A percentile compares a stretch with the other conserved stretches of the same genome.
Evolutionary conservation across 2,797 vertebrate species (phyloP).

Genomic region (Toxotes lorentzi): DNA sequence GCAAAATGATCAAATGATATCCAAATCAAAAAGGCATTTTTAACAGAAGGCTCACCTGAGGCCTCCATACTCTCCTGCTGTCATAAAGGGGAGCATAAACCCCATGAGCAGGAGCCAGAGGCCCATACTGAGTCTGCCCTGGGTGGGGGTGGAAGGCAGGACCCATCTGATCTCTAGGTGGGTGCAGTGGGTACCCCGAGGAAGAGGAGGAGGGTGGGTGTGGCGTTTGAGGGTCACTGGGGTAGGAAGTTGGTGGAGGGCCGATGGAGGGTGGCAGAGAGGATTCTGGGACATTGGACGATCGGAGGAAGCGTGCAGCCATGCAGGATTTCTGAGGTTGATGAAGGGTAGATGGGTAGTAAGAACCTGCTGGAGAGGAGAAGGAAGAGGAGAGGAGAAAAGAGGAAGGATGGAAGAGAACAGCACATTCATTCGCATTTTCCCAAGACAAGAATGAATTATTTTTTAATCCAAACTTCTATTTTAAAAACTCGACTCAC

Average conservation of each 20-base stretch:
- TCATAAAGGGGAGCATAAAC: slow-evolving; percentile 96
- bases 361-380: slow-evolving; percentile 84
- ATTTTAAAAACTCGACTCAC: slow-evolving; percentile 79
- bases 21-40: neutral
- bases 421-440: neutral
- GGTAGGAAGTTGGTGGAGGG: slow-evolving; percentile 83
- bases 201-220: slow-evolving; percentile 90
- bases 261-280: slow-evolving; percentile 90
- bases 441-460: neutral
- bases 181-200: slow-evolving; percentile 82
- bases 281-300: slow-evolving; percentile 91
- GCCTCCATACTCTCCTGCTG: slow-evolving; percentile 96
- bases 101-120: slow-evolving; percentile 89
- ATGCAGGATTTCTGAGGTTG: slow-evolving; percentile 88
- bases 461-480: neutral
- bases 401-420: neutral
- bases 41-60: slow-evolving; percentile 76
- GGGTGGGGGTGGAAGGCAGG: slow-evolving; percentile 86
- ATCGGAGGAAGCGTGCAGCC: slow-evolving; percentile 91
- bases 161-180: slow-evolving; percentile 80
- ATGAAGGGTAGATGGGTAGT: slow-evolving; percentile 88
- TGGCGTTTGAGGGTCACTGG: slow-evolving; percentile 76
- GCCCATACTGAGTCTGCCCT: slow-evolving; percentile 87
- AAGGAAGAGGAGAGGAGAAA: neutral
- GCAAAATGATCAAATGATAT: neutral